phyloP scores from a whole-genome alignment of 2,797 vertebrate genomes.

The Phrynocephalus forsythii region DNA sequence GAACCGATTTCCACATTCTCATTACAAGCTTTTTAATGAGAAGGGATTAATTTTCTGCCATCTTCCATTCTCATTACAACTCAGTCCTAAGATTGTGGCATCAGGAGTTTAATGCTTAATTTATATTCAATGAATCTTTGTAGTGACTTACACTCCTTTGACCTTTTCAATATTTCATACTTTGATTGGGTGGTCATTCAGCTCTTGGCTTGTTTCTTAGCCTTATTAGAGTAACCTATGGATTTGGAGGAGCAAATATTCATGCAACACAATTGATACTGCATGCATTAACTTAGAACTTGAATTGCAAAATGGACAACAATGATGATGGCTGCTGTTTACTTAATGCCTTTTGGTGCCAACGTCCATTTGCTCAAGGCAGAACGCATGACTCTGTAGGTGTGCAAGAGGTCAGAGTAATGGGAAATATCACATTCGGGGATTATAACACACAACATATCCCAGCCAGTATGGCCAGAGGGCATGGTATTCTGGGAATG shows the following conservation, averaged over 20 bases:
- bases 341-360: not conserved
- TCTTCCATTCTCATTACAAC: slow-evolving; percentile 70
- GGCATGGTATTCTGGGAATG: no score
- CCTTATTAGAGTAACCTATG: slow-evolving; percentile 30
- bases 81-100: slow-evolving; percentile 64
- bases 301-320: not conserved
- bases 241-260: slow-evolving; percentile 29
- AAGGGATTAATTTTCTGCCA: slow-evolving; percentile 73
- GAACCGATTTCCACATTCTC: slow-evolving; percentile 58
- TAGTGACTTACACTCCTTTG: slow-evolving; percentile 59
- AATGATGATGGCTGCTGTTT: not conserved
- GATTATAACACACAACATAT: no score
- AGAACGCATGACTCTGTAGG: not conserved
- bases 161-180: slow-evolving; percentile 71
- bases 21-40: slow-evolving; percentile 72
- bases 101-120: slow-evolving; percentile 70
- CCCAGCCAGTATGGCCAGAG: no score
- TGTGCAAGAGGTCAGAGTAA: not conserved
- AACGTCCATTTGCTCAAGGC: no score
- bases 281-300: slow-evolving; percentile 11
- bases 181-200: slow-evolving; percentile 65
- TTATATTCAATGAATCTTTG: slow-evolving; percentile 71
- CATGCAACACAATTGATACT: slow-evolving; percentile 13
- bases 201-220: slow-evolving; percentile 62
- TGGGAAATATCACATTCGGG: no score